A percentile compares a stretch with the other conserved stretches of the same genome.
Evolutionary conservation across 2,113 vertebrate species (phyloP).

Genomic region (Hemiprocne comata): DNA sequence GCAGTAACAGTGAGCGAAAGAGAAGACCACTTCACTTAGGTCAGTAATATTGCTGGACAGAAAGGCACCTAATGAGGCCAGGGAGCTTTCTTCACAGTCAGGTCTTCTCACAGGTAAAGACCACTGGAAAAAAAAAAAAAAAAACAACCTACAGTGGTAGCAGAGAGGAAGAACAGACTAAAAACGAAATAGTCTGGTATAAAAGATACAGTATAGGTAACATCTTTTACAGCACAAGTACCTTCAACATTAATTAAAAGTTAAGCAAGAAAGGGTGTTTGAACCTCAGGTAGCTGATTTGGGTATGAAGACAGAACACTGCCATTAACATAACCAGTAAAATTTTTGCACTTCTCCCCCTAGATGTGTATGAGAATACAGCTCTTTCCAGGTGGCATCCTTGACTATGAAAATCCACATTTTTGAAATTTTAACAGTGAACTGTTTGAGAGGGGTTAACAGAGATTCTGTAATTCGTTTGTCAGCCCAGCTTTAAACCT

Average conservation of each 20-base stretch:
- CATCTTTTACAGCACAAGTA: neutral
- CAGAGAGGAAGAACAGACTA: neutral
- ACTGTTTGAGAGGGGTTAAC: neutral
- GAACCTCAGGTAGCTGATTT: neutral
- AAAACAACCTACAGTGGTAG: neutral
- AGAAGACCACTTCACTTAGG: fast-evolving
- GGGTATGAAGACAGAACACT: neutral
- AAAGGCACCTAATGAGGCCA: neutral
- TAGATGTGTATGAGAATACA: neutral
- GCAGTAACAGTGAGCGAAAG: fast-evolving
- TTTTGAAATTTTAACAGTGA: neutral
- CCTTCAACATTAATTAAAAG: neutral
- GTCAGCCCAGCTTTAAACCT: too few species aligned
- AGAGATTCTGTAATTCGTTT: too few species aligned
- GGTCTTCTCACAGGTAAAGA: neutral
- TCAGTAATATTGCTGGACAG: neutral
- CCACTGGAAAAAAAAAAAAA: too few species aligned
- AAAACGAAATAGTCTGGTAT: neutral
- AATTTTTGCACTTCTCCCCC: neutral
- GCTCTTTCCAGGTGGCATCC: neutral
- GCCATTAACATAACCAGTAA: neutral
- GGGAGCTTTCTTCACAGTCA: neutral
- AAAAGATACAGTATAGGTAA: neutral
- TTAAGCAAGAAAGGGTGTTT: neutral
- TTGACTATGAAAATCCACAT: neutral